phyloP scores from a whole-genome alignment of 2,797 vertebrate genomes.

The Rhinogobio ventralis region DNA sequence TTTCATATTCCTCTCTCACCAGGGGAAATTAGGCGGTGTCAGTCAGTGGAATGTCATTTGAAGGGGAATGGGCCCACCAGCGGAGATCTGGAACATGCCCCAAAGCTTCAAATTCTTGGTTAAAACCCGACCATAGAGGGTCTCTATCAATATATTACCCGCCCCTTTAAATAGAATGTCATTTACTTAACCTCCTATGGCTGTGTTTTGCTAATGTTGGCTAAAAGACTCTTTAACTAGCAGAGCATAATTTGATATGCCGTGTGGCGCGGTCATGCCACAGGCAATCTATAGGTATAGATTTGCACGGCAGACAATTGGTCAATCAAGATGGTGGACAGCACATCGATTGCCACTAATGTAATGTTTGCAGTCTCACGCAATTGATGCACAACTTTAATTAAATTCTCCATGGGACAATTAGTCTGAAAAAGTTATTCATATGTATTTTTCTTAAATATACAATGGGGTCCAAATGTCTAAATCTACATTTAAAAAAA shows the following conservation, averaged over 20 bases:
- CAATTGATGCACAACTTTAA: slow-evolving; percentile 49
- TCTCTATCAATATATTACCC: slow-evolving; percentile 45
- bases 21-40: slow-evolving; percentile 54
- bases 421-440: neutral
- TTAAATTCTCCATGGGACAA: slow-evolving; percentile 40
- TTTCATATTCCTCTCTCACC: slow-evolving; percentile 60
- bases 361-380: slow-evolving; percentile 58
- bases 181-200: slow-evolving; percentile 42
- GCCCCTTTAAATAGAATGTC: slow-evolving; percentile 44
- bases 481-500: neutral
- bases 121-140: slow-evolving; percentile 34
- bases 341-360: slow-evolving; percentile 55
- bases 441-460: neutral
- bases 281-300: slow-evolving; percentile 59
- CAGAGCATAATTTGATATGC: slow-evolving; percentile 55
- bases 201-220: slow-evolving; percentile 45
- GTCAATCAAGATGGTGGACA: slow-evolving; percentile 59
- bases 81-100: slow-evolving; percentile 61
- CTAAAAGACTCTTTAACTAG: slow-evolving; percentile 54
- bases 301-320: slow-evolving; percentile 56
- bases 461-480: neutral
- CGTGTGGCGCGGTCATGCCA: slow-evolving; percentile 42
- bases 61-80: slow-evolving; percentile 56
- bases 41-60: slow-evolving; percentile 63
- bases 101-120: slow-evolving; percentile 47